Conservation (phyloP, 2,797 vertebrate genomes). For the Tarsius wallacei region DNA sequence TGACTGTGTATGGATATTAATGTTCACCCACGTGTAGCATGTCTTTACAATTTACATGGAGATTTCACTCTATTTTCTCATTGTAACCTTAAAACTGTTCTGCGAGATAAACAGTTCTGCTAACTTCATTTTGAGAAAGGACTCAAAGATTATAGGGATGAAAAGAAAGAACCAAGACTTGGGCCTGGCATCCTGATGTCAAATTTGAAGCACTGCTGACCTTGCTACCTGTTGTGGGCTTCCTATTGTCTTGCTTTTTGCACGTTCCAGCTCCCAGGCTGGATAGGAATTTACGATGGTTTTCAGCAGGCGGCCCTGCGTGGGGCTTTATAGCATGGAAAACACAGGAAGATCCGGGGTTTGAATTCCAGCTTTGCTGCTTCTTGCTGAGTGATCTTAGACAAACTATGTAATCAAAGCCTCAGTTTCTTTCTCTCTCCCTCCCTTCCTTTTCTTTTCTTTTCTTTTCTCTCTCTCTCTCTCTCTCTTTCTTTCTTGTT, state of each 20-base stretch:
- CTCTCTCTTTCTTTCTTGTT: too few relatives aligned
- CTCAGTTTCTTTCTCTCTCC: too few relatives aligned
- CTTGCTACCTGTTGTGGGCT: background rate
- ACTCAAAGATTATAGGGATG: background rate
- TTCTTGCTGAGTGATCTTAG: background rate
- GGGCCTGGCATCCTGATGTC: background rate
- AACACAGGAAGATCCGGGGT: background rate
- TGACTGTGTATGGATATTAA: background rate
- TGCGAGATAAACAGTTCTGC: background rate
- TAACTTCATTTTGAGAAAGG: constrained; percentile 5
- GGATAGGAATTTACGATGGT: background rate
- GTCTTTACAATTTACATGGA: constrained; percentile 11
- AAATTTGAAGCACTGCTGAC: background rate
- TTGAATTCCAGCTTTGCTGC: background rate
- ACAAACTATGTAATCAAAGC: background rate
- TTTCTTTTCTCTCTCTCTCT: too few relatives aligned
- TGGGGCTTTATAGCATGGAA: background rate
- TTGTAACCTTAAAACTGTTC: background rate
- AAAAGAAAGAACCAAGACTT: constrained; percentile 27
- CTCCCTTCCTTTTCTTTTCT: too few relatives aligned
- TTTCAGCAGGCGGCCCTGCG: background rate
- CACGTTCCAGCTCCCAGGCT: background rate
- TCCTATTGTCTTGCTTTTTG: background rate
- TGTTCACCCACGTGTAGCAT: background rate
- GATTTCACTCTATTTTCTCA: background rate